Evolutionary conservation across 2,888 invertebrate species (phyloP).

Genomic region (Mesorhabditis belari): DNA sequence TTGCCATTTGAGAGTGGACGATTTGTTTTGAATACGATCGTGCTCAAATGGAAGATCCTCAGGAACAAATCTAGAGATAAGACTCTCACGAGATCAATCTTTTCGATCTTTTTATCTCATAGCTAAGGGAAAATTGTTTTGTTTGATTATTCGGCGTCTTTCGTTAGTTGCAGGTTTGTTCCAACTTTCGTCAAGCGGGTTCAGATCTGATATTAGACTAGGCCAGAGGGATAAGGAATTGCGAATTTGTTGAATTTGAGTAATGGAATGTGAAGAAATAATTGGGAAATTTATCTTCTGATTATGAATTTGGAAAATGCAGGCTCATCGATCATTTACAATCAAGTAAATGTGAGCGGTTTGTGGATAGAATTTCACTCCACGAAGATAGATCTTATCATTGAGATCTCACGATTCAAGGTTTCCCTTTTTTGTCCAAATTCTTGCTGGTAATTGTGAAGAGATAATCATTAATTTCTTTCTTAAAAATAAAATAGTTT

Average conservation of each 20-base stretch:
- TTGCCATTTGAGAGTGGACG: constrained; percentile 55
- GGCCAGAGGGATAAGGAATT: too few relatives aligned
- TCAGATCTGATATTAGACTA: too few relatives aligned
- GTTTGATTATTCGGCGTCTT: too few relatives aligned
- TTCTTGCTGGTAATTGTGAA: constrained; percentile 50
- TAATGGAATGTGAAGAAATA: too few relatives aligned
- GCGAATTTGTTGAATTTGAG: too few relatives aligned
- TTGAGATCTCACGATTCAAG: constrained; percentile 55
- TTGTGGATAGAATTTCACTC: constrained; percentile 54
- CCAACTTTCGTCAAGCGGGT: too few relatives aligned
- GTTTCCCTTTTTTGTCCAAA: constrained; percentile 44
- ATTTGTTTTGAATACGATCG: constrained; percentile 37
- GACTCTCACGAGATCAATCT: not conserved
- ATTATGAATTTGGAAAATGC: too few relatives aligned
- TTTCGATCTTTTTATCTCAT: not conserved
- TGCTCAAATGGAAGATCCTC: constrained; percentile 35
- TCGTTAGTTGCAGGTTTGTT: too few relatives aligned
- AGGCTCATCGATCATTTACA: too few relatives aligned
- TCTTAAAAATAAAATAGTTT: constrained; percentile 21
- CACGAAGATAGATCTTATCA: constrained; percentile 56
- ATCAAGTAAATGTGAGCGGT: constrained; percentile 52
- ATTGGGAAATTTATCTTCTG: too few relatives aligned
- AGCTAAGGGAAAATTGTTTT: not conserved
- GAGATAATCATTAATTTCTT: constrained; percentile 46
- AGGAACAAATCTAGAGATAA: constrained; percentile 32